phyloP scores from a whole-genome alignment of 2,113 vertebrate genomes.

The Dromas ardeola region DNA sequence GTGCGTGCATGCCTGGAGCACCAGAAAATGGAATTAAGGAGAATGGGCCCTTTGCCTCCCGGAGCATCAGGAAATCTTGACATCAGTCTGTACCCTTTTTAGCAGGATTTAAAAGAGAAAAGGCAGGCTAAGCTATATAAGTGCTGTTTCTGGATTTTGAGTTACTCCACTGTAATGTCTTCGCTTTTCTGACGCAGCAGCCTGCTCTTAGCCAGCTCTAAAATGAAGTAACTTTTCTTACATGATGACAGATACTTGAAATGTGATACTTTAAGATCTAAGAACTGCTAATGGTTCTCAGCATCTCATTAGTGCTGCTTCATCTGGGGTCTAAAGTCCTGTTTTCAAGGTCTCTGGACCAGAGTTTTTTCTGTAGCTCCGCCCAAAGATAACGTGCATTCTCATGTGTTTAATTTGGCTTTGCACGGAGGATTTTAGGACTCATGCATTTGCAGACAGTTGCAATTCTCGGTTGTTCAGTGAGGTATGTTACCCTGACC shows the following conservation, averaged over 20 bases:
- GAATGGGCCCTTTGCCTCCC: background rate
- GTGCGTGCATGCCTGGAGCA: background rate
- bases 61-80: background rate
- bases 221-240: background rate
- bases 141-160: background rate
- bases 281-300: background rate
- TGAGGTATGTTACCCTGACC: background rate
- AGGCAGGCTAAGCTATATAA: background rate
- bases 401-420: background rate
- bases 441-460: background rate
- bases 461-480: background rate
- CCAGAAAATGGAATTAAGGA: background rate
- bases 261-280: background rate
- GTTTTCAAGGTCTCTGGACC: background rate
- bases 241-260: background rate
- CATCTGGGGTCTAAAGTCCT: background rate
- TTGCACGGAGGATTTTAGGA: background rate
- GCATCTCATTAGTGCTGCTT: background rate
- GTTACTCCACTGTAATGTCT: background rate
- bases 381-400: background rate
- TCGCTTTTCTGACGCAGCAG: background rate
- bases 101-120: background rate
- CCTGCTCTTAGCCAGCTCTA: background rate
- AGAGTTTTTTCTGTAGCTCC: background rate
- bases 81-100: background rate